Percentiles rank a stretch among this genome's conserved stretches.
Conservation (phyloP, 2,888 invertebrate species). For the Steinernema hermaphroditum region DNA sequence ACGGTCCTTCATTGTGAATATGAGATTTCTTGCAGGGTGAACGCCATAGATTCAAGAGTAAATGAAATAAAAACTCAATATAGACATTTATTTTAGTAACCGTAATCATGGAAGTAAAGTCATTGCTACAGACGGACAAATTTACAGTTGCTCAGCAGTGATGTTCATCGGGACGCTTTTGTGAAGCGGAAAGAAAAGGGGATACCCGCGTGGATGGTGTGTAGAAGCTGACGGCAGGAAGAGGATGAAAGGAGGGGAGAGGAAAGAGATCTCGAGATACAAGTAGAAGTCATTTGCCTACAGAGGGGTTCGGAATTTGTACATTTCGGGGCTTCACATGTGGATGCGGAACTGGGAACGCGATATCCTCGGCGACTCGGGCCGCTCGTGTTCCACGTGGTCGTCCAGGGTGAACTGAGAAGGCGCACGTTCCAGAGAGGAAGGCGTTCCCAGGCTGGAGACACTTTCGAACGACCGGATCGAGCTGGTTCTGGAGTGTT, state of each 20-base stretch:
- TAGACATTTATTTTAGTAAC: constrained; percentile 23
- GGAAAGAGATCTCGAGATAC: neutral
- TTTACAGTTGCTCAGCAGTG: neutral
- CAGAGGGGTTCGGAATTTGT: neutral
- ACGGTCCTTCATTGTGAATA: too few relatives aligned
- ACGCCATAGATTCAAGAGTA: too few relatives aligned
- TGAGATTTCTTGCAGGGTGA: too few relatives aligned
- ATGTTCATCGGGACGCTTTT: neutral
- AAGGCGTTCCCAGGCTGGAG: neutral
- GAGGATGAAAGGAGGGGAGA: neutral
- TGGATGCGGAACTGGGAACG: neutral
- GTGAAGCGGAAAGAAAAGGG: neutral
- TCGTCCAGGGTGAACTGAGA: constrained; percentile 13
- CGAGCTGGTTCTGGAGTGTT: neutral
- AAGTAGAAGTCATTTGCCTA: neutral
- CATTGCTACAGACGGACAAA: neutral
- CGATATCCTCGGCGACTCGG: constrained; percentile 11
- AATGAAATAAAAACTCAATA: too few relatives aligned
- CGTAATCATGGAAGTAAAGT: constrained; percentile 11
- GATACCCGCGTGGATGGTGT: constrained; percentile 4
- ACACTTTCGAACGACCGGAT: constrained; percentile 11
- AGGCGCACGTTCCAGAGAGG: neutral
- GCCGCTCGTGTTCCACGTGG: neutral
- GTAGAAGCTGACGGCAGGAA: neutral
- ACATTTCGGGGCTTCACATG: neutral